Evolutionary conservation across 2,113 vertebrate genomes (phyloP).

Genomic region (Calidris pugnax): DNA sequence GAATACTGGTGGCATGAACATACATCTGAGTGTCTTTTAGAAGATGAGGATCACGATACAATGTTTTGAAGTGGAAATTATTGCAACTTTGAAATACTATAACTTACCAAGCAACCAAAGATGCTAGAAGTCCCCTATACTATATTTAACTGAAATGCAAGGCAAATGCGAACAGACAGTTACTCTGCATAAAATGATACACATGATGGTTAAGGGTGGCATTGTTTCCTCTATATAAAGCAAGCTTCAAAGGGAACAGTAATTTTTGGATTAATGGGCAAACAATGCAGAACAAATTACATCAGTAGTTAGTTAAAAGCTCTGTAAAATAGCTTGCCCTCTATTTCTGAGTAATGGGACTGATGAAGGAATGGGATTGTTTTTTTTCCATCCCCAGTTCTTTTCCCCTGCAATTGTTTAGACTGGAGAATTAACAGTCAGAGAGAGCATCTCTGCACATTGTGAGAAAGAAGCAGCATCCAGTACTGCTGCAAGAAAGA

Average conservation of each 20-base stretch:
- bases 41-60: neutral
- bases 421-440: slow-evolving; percentile 27
- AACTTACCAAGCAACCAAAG: slow-evolving; percentile 1
- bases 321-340: slow-evolving; percentile 61
- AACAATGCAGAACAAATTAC: slow-evolving; percentile 72
- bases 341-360: slow-evolving; percentile 51
- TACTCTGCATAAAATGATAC: slow-evolving; percentile 20
- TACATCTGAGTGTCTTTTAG: neutral
- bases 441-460: neutral
- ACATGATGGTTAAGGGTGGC: slow-evolving; percentile 22
- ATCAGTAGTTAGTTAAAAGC: slow-evolving; percentile 67
- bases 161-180: slow-evolving; percentile 16
- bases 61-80: slow-evolving; percentile 15
- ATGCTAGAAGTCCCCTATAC: neutral
- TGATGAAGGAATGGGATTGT: slow-evolving; percentile 15
- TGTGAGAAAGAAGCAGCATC: neutral
- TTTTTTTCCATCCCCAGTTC: neutral
- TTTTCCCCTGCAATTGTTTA: slow-evolving; percentile 29
- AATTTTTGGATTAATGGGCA: slow-evolving; percentile 65
- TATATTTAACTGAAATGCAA: slow-evolving; percentile 4
- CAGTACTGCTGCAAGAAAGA: neutral
- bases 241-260: slow-evolving; percentile 67
- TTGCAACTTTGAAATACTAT: slow-evolving; percentile 20
- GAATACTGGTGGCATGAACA: neutral
- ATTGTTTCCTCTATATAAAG: slow-evolving; percentile 57